These are phyloP conservation scores for Himalopsyche japonica DNA, from an alignment of 2,888 invertebrate genomes.

Conservation along the genomic window DNA sequence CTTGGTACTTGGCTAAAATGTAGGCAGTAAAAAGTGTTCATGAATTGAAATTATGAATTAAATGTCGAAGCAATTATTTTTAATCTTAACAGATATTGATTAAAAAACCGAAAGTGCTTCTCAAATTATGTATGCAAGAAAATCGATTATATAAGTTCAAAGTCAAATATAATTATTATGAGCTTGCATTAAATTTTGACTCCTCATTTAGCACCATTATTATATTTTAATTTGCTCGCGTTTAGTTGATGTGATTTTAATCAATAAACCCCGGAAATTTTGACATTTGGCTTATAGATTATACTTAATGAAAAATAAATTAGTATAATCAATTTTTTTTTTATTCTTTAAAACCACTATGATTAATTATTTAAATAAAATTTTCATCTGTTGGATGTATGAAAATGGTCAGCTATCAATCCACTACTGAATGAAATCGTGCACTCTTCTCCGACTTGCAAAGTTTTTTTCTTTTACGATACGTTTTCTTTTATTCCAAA, in stretches of 20 bases:
- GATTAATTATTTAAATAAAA: too few species aligned
- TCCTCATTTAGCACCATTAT: background rate
- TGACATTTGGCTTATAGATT: background rate
- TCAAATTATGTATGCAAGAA: background rate
- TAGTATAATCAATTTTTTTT: too few species aligned
- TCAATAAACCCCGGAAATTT: background rate
- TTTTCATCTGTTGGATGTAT: too few species aligned
- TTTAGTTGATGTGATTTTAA: background rate
- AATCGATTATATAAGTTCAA: slow-evolving; percentile 1
- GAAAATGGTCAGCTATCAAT: too few species aligned
- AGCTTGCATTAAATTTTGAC: background rate
- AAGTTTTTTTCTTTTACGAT: too few species aligned
- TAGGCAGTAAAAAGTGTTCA: background rate
- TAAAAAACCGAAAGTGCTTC: background rate
- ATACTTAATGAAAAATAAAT: too few species aligned
- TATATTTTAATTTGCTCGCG: background rate
- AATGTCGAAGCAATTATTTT: background rate
- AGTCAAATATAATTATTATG: background rate
- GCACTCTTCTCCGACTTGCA: too few species aligned
- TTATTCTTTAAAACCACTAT: too few species aligned
- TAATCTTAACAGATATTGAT: background rate
- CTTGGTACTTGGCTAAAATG: background rate
- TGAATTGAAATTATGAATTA: background rate
- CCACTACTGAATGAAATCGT: too few species aligned
- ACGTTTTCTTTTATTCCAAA: too few species aligned